Conservation (phyloP, 2,113 vertebrate species). For the Plecotus auritus region DNA sequence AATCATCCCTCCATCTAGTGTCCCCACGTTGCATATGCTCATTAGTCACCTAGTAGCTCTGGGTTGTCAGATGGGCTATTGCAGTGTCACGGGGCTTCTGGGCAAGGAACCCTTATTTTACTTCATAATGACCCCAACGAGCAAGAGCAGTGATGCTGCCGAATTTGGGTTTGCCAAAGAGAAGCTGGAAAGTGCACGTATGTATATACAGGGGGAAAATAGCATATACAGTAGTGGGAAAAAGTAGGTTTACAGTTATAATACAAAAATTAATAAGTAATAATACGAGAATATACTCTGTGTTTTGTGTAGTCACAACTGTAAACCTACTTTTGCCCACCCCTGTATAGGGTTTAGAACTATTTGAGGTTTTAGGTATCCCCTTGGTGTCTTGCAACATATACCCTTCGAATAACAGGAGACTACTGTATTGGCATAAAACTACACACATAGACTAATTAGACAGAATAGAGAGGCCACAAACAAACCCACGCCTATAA, state of each 20-base stretch:
- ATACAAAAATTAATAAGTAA: too few species aligned
- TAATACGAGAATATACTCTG: too few species aligned
- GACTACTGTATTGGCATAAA: not conserved
- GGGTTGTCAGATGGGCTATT: not conserved
- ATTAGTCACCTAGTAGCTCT: not conserved
- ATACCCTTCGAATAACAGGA: not conserved
- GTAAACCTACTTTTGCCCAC: too few species aligned
- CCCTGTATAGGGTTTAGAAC: not conserved
- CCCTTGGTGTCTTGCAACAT: not conserved
- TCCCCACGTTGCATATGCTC: not conserved
- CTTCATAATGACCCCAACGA: not conserved
- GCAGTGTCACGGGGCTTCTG: not conserved
- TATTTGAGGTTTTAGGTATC: not conserved
- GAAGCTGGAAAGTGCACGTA: not conserved
- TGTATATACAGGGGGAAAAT: not conserved
- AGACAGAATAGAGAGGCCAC: not conserved
- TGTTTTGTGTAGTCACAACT: too few species aligned
- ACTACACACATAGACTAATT: not conserved
- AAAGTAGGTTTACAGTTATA: too few species aligned
- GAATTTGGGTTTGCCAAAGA: not conserved
- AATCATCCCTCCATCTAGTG: not conserved
- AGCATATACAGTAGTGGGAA: too few species aligned
- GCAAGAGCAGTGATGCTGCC: not conserved
- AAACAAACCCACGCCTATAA: not conserved
- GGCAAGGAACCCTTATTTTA: not conserved